These are phyloP conservation scores for Astreopora myriophthalma DNA, from an alignment of 64 coral and sea anemone genomes.

Conservation along the genomic window DNA sequence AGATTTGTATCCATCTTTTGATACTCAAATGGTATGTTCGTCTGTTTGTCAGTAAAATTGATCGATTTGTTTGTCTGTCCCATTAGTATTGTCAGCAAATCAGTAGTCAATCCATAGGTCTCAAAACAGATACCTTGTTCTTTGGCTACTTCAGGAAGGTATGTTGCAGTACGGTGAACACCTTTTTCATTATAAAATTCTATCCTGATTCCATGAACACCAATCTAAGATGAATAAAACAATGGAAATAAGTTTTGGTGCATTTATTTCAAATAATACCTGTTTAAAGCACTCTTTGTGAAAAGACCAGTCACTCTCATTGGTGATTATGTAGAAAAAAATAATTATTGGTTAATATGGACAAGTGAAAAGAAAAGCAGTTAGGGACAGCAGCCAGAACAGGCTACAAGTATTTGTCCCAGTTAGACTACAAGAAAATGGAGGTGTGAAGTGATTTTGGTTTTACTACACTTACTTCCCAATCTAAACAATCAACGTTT, in stretches of 20 bases:
- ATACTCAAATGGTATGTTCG: too few species aligned
- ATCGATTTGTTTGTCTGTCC: too few species aligned
- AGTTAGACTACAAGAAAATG: background rate
- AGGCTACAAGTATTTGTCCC: too few species aligned
- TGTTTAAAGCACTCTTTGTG: too few species aligned
- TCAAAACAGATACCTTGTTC: constrained; percentile 81
- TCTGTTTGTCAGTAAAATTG: too few species aligned
- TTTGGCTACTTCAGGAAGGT: constrained; percentile 98
- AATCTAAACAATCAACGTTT: constrained; percentile 86
- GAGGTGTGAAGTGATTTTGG: background rate
- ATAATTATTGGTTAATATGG: too few species aligned
- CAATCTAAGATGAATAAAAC: constrained; percentile 70
- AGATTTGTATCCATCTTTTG: too few species aligned
- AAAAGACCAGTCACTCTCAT: background rate
- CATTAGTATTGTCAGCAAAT: too few species aligned
- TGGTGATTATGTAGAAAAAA: too few species aligned
- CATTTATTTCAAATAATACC: background rate
- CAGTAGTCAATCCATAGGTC: background rate
- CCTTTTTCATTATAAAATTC: constrained; percentile 99
- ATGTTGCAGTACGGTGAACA: constrained; percentile 86
- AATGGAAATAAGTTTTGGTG: background rate
- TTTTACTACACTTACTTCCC: constrained; percentile 71
- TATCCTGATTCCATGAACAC: constrained; percentile 96
- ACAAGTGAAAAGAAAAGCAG: too few species aligned
- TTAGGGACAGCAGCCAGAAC: too few species aligned